Base-by-base conservation (phyloP, 2,888 invertebrate genomes). In the Tineola bisselliella region DNA sequence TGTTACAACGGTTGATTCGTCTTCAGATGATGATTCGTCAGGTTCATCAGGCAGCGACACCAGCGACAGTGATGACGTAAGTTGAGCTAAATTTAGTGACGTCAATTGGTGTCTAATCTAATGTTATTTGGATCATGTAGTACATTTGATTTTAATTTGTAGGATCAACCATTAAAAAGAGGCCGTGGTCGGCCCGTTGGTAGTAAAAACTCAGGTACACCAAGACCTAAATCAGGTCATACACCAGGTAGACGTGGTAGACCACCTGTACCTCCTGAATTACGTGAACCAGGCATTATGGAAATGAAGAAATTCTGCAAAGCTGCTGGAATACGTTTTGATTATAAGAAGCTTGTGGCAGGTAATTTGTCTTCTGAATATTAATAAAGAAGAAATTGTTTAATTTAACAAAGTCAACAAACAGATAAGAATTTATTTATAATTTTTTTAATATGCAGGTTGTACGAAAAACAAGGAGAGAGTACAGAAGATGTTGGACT, bases 241-340 rank as follows among this genome's bases (percentile, higher is more conserved):
- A 61, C 70, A 31, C 64, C 69, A 3, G 70, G 68, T 30, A 65
- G 73, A 61, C 79, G 84, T 56, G 87, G 86, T 62, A 72, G 84
- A 1, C 87, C 86, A 61, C 84, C 84, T 63, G 84, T 84, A 63
- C 84, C 86, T 62, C 81, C 79, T 13, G 86, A 84, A 69, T 72
- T 83, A 65, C 70, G 86, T 3, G 76, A 79, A 67, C 86, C 86
- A 5, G 88, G 88, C 60, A 84, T 88, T 70, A 87, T 84, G 0
- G 86, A 87, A 38, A 84, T 87, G 84, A 87, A 86, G 78, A 82
- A 81, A 69, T 87, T 84, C 77, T 84, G 87, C 71, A 87, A 87
- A 64, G 81, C 84, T 0, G 88, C 88, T 44, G 88, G 87, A 1
- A 80, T 88, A 54, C 77, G 86, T 31, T 87, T 86, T 73, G 86